Conservation (phyloP, 1,140 invertebrate genomes). For the Homarus americanus region DNA sequence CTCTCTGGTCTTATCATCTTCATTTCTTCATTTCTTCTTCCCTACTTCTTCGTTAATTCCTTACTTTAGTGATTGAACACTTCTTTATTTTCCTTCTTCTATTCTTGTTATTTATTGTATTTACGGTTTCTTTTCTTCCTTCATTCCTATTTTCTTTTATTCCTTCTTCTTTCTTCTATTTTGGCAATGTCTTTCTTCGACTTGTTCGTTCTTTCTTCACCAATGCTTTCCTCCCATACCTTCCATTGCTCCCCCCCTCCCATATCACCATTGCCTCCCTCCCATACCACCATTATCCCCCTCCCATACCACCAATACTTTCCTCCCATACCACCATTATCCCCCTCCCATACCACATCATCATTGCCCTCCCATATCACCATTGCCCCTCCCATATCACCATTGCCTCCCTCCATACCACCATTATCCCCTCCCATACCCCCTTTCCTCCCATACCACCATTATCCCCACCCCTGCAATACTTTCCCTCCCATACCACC, state of each 20-base stretch:
- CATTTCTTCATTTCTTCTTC: neutral
- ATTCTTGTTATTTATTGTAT: neutral
- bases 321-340: no score
- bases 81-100: neutral
- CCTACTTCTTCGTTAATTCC: neutral
- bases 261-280: neutral
- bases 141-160: neutral
- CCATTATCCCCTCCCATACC: no score
- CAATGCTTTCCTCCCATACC: neutral
- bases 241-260: neutral
- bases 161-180: neutral
- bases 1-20: neutral
- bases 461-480: no score
- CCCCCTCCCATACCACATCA: no score
- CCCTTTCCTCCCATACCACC: no score
- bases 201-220: neutral
- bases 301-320: neutral
- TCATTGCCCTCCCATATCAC: no score
- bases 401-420: no score
- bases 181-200: neutral
- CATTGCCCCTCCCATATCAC: no score
- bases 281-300: neutral
- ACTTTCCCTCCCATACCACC: no score
- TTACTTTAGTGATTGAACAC: neutral
- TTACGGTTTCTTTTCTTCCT: neutral